Conservation (phyloP, 2,113 vertebrate species). For the Amphiprion percula region DNA sequence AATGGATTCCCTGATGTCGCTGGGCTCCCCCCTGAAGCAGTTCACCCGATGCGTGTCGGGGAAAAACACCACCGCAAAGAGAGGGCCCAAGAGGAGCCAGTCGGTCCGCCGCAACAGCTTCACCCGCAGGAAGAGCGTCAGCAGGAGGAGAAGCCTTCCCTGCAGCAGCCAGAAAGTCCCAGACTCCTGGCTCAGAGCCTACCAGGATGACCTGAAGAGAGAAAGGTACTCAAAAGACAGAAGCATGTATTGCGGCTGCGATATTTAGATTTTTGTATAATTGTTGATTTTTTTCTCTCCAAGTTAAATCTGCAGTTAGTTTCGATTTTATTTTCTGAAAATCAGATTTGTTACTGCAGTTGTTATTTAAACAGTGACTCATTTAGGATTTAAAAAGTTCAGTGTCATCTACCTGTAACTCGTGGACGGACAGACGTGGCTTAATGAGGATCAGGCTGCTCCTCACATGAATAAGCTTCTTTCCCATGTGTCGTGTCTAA, state of each 20-base stretch:
- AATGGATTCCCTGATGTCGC: slow-evolving; percentile 74
- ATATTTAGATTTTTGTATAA: neutral
- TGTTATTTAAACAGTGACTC: too few species aligned
- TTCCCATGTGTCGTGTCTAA: slow-evolving; percentile 50
- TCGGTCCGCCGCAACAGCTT: slow-evolving; percentile 75
- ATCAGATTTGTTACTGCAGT: too few species aligned
- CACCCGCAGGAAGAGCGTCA: slow-evolving; percentile 72
- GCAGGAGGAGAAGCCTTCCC: slow-evolving; percentile 77
- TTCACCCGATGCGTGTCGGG: slow-evolving; percentile 70
- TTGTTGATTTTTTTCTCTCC: too few species aligned
- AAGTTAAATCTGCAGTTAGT: too few species aligned
- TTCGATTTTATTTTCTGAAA: too few species aligned
- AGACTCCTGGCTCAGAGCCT: slow-evolving; percentile 78
- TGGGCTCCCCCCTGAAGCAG: slow-evolving; percentile 75
- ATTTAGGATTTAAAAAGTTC: neutral
- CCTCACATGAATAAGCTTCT: slow-evolving; percentile 63
- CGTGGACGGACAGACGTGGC: slow-evolving; percentile 33
- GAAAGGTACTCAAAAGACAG: slow-evolving; percentile 69
- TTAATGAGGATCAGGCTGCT: slow-evolving; percentile 56
- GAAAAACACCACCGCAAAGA: slow-evolving; percentile 37
- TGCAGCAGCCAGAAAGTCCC: slow-evolving; percentile 74
- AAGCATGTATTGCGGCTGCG: neutral
- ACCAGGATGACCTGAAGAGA: slow-evolving; percentile 78
- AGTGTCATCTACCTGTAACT: slow-evolving; percentile 23
- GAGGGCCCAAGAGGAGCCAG: slow-evolving; percentile 32